A percentile compares a stretch with the other conserved stretches of the same genome.
Evolutionary conservation across 1,140 invertebrate genomes (phyloP).

Genomic region (Pseudomyrmex dendroicus): DNA sequence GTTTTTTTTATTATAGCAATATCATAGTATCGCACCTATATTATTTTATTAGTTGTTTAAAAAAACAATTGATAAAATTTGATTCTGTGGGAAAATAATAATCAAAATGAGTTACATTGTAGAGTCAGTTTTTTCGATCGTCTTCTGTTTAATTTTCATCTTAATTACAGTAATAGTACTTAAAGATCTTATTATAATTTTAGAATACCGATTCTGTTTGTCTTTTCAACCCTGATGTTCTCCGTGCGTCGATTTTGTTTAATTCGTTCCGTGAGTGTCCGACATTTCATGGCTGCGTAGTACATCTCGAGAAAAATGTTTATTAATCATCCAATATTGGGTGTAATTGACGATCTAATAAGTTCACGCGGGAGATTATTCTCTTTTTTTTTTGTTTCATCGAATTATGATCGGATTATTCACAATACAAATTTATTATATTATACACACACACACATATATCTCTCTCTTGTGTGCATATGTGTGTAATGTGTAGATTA

Average conservation of each 20-base stretch:
- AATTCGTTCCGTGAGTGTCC: constrained; percentile 1
- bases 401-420: constrained; percentile 23
- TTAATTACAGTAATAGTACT: constrained; percentile 54
- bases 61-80: not conserved
- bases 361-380: constrained; percentile 34
- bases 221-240: constrained; percentile 7
- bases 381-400: constrained; percentile 27
- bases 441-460: constrained; percentile 39
- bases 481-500: not conserved
- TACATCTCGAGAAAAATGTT: constrained; percentile 22
- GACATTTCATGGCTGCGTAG: not conserved
- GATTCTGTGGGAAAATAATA: constrained; percentile 27
- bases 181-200: constrained; percentile 56
- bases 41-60: no score
- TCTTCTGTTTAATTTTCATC: constrained; percentile 43
- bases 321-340: constrained; percentile 38
- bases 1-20: no score
- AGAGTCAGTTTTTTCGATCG: constrained; percentile 2
- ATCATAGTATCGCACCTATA: no score
- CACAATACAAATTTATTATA: constrained; percentile 60
- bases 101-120: constrained; percentile 34
- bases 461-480: no score
- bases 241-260: constrained; percentile 22
- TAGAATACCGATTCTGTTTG: constrained; percentile 57
- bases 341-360: constrained; percentile 58